Evolutionary conservation across 2,888 invertebrate species (phyloP).

Genomic region (Euclidia mi): DNA sequence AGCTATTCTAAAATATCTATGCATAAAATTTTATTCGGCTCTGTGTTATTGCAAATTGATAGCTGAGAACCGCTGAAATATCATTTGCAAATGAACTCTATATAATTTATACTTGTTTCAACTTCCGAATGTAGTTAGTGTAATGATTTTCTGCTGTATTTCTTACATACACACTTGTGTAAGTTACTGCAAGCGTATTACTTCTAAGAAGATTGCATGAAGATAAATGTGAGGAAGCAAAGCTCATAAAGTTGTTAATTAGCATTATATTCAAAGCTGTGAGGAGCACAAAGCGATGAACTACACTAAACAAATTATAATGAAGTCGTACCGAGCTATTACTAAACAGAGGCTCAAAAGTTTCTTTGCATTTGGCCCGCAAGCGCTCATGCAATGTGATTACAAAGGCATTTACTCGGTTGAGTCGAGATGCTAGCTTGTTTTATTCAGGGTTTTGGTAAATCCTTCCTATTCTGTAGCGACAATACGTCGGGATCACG

Average conservation of each 20-base stretch:
- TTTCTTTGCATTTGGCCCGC: constrained; percentile 64
- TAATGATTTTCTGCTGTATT: no score
- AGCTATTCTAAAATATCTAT: constrained; percentile 64
- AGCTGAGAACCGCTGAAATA: constrained; percentile 23
- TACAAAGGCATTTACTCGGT: constrained; percentile 78
- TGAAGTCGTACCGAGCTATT: constrained; percentile 36
- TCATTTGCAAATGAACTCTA: constrained; percentile 27
- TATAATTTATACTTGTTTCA: neutral
- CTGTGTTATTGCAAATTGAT: constrained; percentile 55
- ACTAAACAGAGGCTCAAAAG: constrained; percentile 55
- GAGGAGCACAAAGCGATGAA: constrained; percentile 33
- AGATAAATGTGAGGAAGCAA: neutral
- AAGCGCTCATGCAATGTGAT: constrained; percentile 72
- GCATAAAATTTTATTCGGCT: constrained; percentile 66
- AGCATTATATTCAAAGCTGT: constrained; percentile 27
- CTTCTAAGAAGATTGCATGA: neutral
- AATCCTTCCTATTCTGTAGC: constrained; percentile 83
- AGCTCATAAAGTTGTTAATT: constrained; percentile 27
- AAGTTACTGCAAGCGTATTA: no score
- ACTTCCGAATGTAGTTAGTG: no score
- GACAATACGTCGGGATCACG: constrained; percentile 80
- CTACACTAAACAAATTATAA: constrained; percentile 48
- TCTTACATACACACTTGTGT: no score
- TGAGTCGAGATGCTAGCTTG: constrained; percentile 75
- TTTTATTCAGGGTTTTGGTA: constrained; percentile 80